phyloP scores from a whole-genome alignment of 1,140 invertebrate species.

The Pogonomyrmex californicus region DNA sequence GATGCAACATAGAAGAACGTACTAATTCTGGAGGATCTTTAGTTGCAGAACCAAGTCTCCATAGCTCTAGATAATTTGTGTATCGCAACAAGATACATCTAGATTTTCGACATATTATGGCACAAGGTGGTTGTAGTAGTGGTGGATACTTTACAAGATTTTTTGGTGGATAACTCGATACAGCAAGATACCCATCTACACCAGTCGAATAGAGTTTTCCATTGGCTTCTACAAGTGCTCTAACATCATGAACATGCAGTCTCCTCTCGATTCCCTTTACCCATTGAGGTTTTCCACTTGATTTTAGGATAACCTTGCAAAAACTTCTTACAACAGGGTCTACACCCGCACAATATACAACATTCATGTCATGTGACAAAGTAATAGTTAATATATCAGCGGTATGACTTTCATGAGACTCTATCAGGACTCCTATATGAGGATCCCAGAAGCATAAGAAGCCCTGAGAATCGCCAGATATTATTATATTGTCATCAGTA shows the following conservation, averaged over 20 bases:
- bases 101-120: constrained; percentile 87
- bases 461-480: constrained; percentile 96
- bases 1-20: constrained; percentile 75
- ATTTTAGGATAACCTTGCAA: constrained; percentile 89
- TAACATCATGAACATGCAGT: constrained; percentile 95
- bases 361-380: constrained; percentile 91
- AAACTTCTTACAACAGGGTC: constrained; percentile 93
- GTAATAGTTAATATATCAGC: constrained; percentile 92
- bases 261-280: constrained; percentile 92
- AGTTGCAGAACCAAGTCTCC: constrained; percentile 87
- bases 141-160: constrained; percentile 91
- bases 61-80: constrained; percentile 89
- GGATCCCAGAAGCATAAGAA: constrained; percentile 96
- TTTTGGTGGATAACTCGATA: constrained; percentile 89
- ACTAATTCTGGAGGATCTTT: constrained; percentile 75
- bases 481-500: constrained; percentile 93
- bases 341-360: constrained; percentile 93
- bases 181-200: constrained; percentile 91
- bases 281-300: constrained; percentile 89
- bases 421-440: constrained; percentile 91
- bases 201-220: constrained; percentile 93
- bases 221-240: constrained; percentile 89
- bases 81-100: constrained; percentile 91
- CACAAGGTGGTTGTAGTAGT: constrained; percentile 89
- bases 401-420: constrained; percentile 92